phyloP scores from a whole-genome alignment of 2,888 invertebrate genomes.

The Lithophane semibrunnea region DNA sequence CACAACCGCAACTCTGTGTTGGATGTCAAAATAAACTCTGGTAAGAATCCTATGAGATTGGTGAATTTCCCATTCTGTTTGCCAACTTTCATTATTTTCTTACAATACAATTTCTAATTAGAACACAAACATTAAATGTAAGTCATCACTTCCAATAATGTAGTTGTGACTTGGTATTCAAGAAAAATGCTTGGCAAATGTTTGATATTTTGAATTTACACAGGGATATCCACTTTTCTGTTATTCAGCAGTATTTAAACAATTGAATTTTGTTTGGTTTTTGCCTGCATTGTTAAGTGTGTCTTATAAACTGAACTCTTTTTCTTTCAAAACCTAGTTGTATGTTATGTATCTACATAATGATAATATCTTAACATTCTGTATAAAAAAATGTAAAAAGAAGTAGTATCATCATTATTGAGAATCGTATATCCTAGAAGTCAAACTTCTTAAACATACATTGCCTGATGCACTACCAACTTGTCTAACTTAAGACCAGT shows the following conservation, averaged over 20 bases:
- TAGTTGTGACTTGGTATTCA: neutral
- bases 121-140: conserved; percentile 9
- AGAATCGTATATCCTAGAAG: no score
- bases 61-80: neutral
- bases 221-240: neutral
- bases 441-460: neutral
- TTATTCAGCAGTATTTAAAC: neutral
- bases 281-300: neutral
- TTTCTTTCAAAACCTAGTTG: neutral
- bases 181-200: neutral
- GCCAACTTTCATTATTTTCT: conserved; percentile 1
- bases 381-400: neutral
- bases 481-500: neutral
- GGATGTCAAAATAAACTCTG: conserved; percentile 89
- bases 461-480: neutral
- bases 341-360: neutral
- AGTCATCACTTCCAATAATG: conserved; percentile 2
- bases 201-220: neutral
- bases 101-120: conserved; percentile 22
- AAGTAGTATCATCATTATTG: neutral
- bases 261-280: neutral
- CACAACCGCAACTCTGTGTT: conserved; percentile 88
- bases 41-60: conserved; percentile 75
- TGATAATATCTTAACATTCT: neutral
- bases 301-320: no score